phyloP scores from a whole-genome alignment of 2,113 vertebrate genomes.

The Ammodramus savannarum region DNA sequence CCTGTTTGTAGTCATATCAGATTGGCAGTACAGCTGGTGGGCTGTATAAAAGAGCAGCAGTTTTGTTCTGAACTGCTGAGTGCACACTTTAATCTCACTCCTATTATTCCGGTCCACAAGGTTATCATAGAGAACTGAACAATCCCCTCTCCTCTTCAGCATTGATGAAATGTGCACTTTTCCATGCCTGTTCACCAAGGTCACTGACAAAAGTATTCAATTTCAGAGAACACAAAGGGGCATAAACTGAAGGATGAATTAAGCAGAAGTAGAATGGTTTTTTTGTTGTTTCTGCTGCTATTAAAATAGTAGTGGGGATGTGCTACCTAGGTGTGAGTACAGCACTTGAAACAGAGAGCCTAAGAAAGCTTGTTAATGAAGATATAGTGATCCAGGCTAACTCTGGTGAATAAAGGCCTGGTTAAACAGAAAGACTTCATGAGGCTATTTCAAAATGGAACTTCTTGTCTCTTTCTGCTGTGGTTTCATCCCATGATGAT shows the following conservation, averaged over 20 bases:
- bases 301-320: background rate
- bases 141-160: background rate
- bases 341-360: background rate
- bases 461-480: background rate
- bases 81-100: background rate
- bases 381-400: background rate
- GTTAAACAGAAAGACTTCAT: background rate
- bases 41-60: background rate
- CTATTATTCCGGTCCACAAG: background rate
- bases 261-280: background rate
- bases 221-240: background rate
- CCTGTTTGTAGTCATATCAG: background rate
- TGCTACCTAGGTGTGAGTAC: background rate
- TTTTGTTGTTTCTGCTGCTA: background rate
- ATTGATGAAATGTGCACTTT: background rate
- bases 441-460: background rate
- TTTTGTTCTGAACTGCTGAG: background rate
- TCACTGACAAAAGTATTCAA: background rate
- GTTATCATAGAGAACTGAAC: background rate
- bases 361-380: background rate
- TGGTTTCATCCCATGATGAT: background rate
- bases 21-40: background rate
- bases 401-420: background rate
- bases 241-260: background rate
- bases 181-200: background rate